Percentiles rank a stretch among this genome's conserved stretches.
phyloP scores from a whole-genome alignment of 2,113 vertebrate genomes.

The Oncorhynchus tshawytscha region DNA sequence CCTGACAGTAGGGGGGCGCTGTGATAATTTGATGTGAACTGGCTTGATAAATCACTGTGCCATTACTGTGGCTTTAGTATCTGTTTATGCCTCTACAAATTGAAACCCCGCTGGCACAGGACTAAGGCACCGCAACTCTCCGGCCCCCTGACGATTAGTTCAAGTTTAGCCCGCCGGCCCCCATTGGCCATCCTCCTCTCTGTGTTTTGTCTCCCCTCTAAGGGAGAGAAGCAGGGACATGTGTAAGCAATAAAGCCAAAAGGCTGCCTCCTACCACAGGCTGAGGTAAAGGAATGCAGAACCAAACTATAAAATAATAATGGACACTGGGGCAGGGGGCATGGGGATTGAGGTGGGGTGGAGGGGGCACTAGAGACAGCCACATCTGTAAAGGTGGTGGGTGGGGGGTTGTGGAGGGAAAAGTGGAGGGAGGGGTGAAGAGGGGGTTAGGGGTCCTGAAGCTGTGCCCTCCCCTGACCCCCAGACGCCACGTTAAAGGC shows the following conservation, averaged over 20 bases:
- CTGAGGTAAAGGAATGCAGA: conserved; percentile 97
- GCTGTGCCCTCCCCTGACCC: conserved; percentile 78
- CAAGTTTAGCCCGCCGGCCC: conserved; percentile 88
- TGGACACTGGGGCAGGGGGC: conserved; percentile 80
- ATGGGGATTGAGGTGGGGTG: conserved; percentile 58
- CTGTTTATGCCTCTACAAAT: conserved; percentile 99
- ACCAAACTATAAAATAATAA: conserved; percentile 99
- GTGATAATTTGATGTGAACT: conserved; percentile 98
- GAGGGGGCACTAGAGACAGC: conserved; percentile 35
- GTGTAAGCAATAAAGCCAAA: conserved; percentile 99
- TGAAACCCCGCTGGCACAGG: conserved; percentile 95
- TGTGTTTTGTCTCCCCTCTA: conserved; percentile 97
- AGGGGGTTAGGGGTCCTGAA: conserved; percentile 74
- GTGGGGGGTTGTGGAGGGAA: conserved; percentile 49
- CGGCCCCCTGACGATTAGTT: conserved; percentile 91
- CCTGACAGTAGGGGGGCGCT: conserved; percentile 87
- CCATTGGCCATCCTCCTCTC: conserved; percentile 80
- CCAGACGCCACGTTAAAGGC: conserved; percentile 75
- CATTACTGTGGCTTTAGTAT: conserved; percentile 98
- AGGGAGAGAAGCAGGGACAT: conserved; percentile 94
- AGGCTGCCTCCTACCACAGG: conserved; percentile 88
- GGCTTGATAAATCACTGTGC: conserved; percentile 95
- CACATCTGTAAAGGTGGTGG: conserved; percentile 49
- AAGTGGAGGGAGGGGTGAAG: conserved; percentile 60
- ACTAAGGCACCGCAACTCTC: conserved; percentile 82